Base-by-base conservation (phyloP, 2,113 vertebrate genomes). In the Xenotilapia leptura region DNA sequence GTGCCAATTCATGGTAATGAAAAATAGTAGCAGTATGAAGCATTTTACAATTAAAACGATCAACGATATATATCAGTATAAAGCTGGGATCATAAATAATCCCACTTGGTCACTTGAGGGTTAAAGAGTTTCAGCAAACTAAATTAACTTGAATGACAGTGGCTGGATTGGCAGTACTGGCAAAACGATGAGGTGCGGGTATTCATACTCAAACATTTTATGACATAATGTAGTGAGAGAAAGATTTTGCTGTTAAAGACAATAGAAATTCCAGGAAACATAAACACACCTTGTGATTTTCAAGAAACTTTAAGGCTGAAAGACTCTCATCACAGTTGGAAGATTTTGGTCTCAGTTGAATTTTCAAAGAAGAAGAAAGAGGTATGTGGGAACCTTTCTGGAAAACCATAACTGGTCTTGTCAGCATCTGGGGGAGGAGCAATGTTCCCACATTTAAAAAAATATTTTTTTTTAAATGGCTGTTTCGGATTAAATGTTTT, bases 101-200 rank as follows among this genome's bases (percentile, higher is more conserved):
- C 40, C 68, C 40, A 7, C 23, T 28, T 17, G 0, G 1, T 28
- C 23, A 75, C 9, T 49, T 47, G 68, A 47, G 14, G 40, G 6
- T 47, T 75, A 75, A 75, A 47, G 0, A 0, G 5, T 4, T 49
- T 47, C 23, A 47, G 1, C 0, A 75, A 75, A 28, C 42, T 49
- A 75, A 49, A 31, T 73, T 6, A 73, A 45, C 2, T 73, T 26
- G 13, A 45, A 26, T 45, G 68, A 73, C 4, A 73, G 7, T 17
- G 38, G 68, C 40, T 26, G 13, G 40, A 45, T 3, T 73, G 21
- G 40, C 13, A 45, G 8, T 26, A 26, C 13, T 73, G 65, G 40
- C 21, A 73, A 23, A 42, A 26, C 0, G 1, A 45, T 42, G 8
- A 0, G 21, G 5, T 45, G 21, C 0, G 2, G 19, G 13, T 45